These are phyloP conservation scores for Tortrix viridana DNA, from an alignment of 2,888 invertebrate genomes.

Conservation along the genomic window DNA sequence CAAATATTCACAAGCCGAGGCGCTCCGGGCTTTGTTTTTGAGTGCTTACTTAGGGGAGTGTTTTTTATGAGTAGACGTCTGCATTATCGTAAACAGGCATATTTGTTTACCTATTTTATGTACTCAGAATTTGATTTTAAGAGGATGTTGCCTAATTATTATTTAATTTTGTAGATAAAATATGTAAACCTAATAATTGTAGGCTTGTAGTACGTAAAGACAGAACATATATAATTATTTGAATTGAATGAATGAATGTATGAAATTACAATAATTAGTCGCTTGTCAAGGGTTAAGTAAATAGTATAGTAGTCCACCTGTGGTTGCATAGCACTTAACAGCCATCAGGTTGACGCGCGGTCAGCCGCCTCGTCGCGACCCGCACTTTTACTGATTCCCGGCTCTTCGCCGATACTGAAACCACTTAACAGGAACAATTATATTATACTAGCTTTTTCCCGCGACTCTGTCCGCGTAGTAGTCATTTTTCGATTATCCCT, in stretches of 20 bases:
- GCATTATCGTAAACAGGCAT: constrained; percentile 75
- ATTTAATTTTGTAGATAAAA: neutral
- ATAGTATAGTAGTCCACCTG: neutral
- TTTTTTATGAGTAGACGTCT: constrained; percentile 76
- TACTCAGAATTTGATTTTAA: constrained; percentile 1
- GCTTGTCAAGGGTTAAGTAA: neutral
- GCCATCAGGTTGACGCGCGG: constrained; percentile 48
- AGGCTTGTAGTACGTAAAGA: no score
- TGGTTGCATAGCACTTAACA: neutral
- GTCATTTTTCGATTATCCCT: no score
- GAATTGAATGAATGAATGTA: no score
- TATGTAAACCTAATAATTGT: no score
- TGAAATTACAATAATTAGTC: no score
- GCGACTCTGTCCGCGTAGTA: no score
- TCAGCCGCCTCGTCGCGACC: constrained; percentile 57
- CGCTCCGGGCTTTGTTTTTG: constrained; percentile 77
- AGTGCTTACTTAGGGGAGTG: constrained; percentile 69
- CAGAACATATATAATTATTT: no score
- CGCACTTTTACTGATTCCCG: constrained; percentile 65
- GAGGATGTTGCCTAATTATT: neutral
- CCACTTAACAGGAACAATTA: no score
- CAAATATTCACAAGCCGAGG: constrained; percentile 77
- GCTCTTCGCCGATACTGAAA: neutral
- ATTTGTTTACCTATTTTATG: constrained; percentile 48
- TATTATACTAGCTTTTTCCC: no score